phyloP scores from a whole-genome alignment of 2,113 vertebrate genomes.

The Esox niger region DNA sequence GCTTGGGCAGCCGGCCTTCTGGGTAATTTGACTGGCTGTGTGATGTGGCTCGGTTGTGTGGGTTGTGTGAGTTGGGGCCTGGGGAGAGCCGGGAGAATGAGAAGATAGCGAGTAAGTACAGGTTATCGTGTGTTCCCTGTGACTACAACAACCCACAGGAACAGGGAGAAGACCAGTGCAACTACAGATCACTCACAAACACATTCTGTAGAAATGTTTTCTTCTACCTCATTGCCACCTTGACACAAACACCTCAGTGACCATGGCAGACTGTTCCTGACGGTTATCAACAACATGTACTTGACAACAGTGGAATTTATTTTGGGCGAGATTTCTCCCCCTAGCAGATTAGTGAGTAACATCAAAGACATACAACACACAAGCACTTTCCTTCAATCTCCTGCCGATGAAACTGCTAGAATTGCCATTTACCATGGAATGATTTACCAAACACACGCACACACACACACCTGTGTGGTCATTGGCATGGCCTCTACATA shows the following conservation, averaged over 20 bases:
- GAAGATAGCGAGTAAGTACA: not conserved
- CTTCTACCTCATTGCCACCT: too few relatives aligned
- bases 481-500: constrained; percentile 32
- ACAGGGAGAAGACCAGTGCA: too few relatives aligned
- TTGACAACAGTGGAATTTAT: not conserved
- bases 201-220: too few relatives aligned
- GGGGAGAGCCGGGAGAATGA: constrained; percentile 37
- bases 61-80: constrained; percentile 32
- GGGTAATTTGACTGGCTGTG: constrained; percentile 49
- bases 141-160: too few relatives aligned
- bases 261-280: too few relatives aligned
- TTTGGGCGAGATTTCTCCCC: not conserved
- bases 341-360: not conserved
- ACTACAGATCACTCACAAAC: too few relatives aligned
- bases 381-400: not conserved
- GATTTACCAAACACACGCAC: constrained; percentile 7
- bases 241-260: too few relatives aligned
- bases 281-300: not conserved
- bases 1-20: constrained; percentile 12
- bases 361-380: constrained; percentile 2
- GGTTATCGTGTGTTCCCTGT: not conserved
- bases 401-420: not conserved
- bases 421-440: not conserved
- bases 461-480: constrained; percentile 2
- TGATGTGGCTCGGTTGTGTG: constrained; percentile 40